A percentile compares a stretch with the other conserved stretches of the same genome.
Evolutionary conservation across 2,888 invertebrate species (phyloP).

Genomic region (Autographa gamma): DNA sequence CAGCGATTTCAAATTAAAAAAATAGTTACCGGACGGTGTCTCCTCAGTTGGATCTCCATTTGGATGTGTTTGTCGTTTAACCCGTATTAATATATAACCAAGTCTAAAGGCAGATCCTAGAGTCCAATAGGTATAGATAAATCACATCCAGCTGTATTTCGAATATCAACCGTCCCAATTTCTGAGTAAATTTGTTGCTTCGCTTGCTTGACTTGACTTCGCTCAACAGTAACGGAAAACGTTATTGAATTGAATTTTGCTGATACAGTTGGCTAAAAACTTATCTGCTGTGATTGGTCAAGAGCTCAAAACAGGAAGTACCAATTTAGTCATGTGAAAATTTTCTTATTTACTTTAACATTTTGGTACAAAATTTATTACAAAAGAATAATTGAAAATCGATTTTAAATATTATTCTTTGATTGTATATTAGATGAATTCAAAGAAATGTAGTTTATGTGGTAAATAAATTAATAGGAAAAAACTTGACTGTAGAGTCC

Average conservation of each 20-base stretch:
- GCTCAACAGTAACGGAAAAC: slow-evolving; percentile 54
- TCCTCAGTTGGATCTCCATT: slow-evolving; percentile 78
- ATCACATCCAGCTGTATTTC: slow-evolving; percentile 38
- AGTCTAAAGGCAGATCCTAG: slow-evolving; percentile 27
- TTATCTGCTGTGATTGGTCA: slow-evolving; percentile 34
- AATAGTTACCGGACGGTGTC: slow-evolving; percentile 74
- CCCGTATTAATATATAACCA: slow-evolving; percentile 17
- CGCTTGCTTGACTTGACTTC: slow-evolving; percentile 20
- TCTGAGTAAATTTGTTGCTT: not conserved
- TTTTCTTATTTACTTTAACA: fast-evolving
- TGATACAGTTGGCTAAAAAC: slow-evolving; percentile 34
- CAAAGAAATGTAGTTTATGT: not conserved
- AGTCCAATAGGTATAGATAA: slow-evolving; percentile 6
- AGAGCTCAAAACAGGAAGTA: not conserved
- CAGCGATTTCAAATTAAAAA: slow-evolving; percentile 7
- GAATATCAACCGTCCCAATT: not conserved
- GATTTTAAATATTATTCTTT: no score
- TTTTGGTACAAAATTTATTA: no score
- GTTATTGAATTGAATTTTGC: slow-evolving; percentile 30
- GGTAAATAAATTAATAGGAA: not conserved
- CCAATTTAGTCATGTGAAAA: not conserved
- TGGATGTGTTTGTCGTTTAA: slow-evolving; percentile 17
- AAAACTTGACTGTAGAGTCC: not conserved
- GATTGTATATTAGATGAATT: no score
- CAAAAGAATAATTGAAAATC: no score